A percentile compares a stretch with the other conserved stretches of the same genome.
Conservation (phyloP, 2,888 invertebrate species). For the Drosophila formosana region DNA sequence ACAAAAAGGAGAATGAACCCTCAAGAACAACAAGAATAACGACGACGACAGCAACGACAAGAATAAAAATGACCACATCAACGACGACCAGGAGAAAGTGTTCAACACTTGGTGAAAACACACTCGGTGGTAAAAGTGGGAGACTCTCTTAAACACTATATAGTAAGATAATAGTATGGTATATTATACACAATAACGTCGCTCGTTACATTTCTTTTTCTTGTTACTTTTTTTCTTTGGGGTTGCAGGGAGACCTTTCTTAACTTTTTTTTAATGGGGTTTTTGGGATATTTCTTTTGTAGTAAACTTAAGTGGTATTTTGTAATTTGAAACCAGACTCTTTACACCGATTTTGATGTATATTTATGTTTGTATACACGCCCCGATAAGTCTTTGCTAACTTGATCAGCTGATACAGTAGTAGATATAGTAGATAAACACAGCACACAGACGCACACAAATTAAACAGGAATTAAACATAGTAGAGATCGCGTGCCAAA, state of each 20-base stretch:
- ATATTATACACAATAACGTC: conserved; percentile 16
- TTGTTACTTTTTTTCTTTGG: not conserved
- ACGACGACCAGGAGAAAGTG: conserved; percentile 17
- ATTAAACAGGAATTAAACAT: conserved; percentile 24
- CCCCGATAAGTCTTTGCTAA: conserved; percentile 16
- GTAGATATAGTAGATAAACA: conserved; percentile 18
- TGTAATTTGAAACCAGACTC: conserved; percentile 19
- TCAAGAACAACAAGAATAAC: conserved; percentile 11
- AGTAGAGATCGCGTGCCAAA: conserved; percentile 9
- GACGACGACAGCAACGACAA: conserved; percentile 5
- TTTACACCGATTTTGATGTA: conserved; percentile 16
- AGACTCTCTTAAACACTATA: conserved; percentile 23
- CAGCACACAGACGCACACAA: conserved; percentile 34
- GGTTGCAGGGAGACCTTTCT: not conserved
- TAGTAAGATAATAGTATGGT: conserved; percentile 7
- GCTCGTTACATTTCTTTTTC: conserved; percentile 5
- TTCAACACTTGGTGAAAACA: conserved; percentile 25
- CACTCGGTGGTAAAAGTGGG: conserved; percentile 10
- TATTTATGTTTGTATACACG: conserved; percentile 21
- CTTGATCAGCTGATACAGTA: conserved; percentile 23
- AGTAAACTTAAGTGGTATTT: conserved; percentile 24
- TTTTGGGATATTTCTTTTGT: conserved; percentile 7
- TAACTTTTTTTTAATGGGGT: not conserved
- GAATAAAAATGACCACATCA: conserved; percentile 13
- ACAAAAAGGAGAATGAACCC: conserved; percentile 21